Conservation (phyloP, 1,140 invertebrate genomes). For the Drosophila pachea region DNA sequence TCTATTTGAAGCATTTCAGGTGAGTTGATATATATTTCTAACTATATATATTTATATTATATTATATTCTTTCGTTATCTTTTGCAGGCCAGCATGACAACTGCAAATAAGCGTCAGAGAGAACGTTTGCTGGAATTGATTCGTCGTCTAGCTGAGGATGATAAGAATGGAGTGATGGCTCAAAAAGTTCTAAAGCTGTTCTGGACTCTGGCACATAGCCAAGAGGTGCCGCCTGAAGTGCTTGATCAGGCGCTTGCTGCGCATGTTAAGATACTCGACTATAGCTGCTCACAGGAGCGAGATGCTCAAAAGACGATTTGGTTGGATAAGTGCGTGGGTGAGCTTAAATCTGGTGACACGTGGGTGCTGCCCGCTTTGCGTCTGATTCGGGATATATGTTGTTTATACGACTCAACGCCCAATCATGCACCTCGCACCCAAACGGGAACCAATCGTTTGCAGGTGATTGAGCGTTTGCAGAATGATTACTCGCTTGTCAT, state of each 20-base stretch:
- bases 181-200: conserved; percentile 98
- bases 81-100: conserved; percentile 93
- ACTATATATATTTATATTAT: neutral
- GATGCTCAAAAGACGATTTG: conserved; percentile 97
- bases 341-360: conserved; percentile 89
- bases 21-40: conserved; percentile 73
- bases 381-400: conserved; percentile 97
- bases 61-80: conserved; percentile 51
- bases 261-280: conserved; percentile 98
- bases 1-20: conserved; percentile 98
- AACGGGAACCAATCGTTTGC: conserved; percentile 84
- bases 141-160: conserved; percentile 95
- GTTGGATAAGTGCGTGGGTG: conserved; percentile 97
- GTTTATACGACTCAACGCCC: conserved; percentile 91
- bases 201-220: conserved; percentile 97
- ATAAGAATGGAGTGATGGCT: conserved; percentile 99
- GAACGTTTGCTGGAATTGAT: conserved; percentile 98
- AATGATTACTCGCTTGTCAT: conserved; percentile 95
- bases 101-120: conserved; percentile 96
- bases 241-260: conserved; percentile 97
- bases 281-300: conserved; percentile 96
- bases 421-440: conserved; percentile 84
- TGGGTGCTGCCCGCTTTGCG: conserved; percentile 97
- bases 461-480: conserved; percentile 94
- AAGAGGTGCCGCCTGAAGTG: conserved; percentile 97